Evolutionary conservation across 2,888 invertebrate genomes (phyloP).

Genomic region (Carpatolechia fugitivella): DNA sequence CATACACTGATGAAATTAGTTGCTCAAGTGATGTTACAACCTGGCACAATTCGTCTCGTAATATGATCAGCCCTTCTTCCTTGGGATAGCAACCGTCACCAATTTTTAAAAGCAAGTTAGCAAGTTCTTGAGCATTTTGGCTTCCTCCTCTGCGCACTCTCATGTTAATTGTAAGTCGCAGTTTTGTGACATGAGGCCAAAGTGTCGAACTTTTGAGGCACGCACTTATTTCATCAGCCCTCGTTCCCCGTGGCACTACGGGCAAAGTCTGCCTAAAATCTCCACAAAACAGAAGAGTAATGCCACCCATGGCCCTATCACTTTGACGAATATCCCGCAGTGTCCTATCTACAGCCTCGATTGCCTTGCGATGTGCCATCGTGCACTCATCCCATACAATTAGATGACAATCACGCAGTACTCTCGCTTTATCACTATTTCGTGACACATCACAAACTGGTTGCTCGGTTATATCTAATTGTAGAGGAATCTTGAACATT

Average conservation of each 20-base stretch:
- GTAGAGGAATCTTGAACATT: not conserved
- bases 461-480: not conserved
- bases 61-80: too few species aligned
- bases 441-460: not conserved
- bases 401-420: not conserved
- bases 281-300: slow-evolving; percentile 23
- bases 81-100: too few species aligned
- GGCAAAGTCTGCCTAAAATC: slow-evolving; percentile 28
- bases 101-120: too few species aligned
- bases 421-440: not conserved
- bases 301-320: slow-evolving; percentile 19
- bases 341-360: not conserved
- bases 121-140: too few species aligned
- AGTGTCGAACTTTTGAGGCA: too few species aligned
- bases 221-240: slow-evolving; percentile 11
- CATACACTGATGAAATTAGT: too few species aligned
- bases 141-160: not conserved
- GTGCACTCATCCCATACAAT: not conserved
- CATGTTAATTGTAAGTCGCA: not conserved
- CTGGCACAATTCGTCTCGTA: too few species aligned
- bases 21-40: too few species aligned
- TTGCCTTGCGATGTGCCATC: too few species aligned
- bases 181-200: too few species aligned
- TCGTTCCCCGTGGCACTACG: slow-evolving; percentile 18
- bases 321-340: slow-evolving; percentile 3